Evolutionary conservation across 2,888 invertebrate species (phyloP).

Genomic region (Heterodera filipjevi): DNA sequence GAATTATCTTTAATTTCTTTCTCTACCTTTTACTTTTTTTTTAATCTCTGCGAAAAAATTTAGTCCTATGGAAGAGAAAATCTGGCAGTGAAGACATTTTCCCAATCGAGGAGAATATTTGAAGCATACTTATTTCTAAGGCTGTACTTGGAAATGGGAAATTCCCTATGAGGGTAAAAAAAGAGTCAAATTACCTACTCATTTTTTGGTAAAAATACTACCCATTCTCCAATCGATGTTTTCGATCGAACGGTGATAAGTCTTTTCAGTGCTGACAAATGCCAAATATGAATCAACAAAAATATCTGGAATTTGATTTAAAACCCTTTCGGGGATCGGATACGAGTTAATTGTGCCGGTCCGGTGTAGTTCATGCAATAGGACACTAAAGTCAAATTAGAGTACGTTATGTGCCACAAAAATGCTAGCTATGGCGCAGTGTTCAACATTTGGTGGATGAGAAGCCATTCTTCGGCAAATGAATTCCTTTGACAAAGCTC

Average conservation of each 20-base stretch:
- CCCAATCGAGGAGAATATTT: too few species aligned
- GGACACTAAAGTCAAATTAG: slow-evolving; percentile 51
- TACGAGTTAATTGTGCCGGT: slow-evolving; percentile 34
- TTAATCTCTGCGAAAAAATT: too few species aligned
- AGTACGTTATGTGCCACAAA: slow-evolving; percentile 41
- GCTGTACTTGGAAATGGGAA: too few species aligned
- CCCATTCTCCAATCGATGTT: background rate
- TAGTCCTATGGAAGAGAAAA: too few species aligned
- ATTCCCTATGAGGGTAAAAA: too few species aligned
- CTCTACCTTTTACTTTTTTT: too few species aligned
- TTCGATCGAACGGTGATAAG: slow-evolving; percentile 30
- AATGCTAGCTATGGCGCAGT: slow-evolving; percentile 46
- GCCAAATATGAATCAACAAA: slow-evolving; percentile 54
- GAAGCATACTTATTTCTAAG: too few species aligned
- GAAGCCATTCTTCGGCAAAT: slow-evolving; percentile 48
- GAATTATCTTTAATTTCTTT: too few species aligned
- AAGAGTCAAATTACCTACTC: too few species aligned
- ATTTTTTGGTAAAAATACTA: too few species aligned
- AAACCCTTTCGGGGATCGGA: slow-evolving; percentile 34
- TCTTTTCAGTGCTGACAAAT: slow-evolving; percentile 47
- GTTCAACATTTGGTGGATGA: slow-evolving; percentile 46
- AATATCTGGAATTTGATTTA: slow-evolving; percentile 34
- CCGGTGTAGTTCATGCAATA: slow-evolving; percentile 52
- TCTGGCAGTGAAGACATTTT: too few species aligned
- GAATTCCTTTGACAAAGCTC: slow-evolving; percentile 46